A percentile compares a stretch with the other conserved stretches of the same genome.
phyloP scores from a whole-genome alignment of 2,797 vertebrate species.

The Tenualosa thibaudeaui region DNA sequence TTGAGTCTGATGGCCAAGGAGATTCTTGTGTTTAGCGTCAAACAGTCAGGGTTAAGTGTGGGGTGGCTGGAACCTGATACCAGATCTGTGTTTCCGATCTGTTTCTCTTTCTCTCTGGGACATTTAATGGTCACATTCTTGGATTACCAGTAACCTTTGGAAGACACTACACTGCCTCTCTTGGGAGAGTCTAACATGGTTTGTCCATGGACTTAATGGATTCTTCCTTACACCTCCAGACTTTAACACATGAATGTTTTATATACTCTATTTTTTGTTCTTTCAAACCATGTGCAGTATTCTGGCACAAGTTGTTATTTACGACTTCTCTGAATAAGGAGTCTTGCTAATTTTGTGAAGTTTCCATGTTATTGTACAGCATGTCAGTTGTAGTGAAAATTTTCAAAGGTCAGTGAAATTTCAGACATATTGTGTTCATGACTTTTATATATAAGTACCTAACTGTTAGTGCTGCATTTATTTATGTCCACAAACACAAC shows the following conservation, averaged over 20 bases:
- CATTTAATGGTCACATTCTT: constrained; percentile 2
- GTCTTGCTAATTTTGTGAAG: neutral
- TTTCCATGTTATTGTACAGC: neutral
- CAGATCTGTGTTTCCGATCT: constrained; percentile 29
- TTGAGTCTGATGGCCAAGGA: neutral
- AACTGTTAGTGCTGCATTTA: constrained; percentile 7
- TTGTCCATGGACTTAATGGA: neutral
- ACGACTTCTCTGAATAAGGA: neutral
- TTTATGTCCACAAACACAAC: neutral
- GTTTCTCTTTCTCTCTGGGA: constrained; percentile 5
- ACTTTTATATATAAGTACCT: constrained; percentile 8
- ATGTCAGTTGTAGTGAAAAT: constrained; percentile 1
- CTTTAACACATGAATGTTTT: constrained; percentile 12
- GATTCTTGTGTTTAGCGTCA: constrained; percentile 1
- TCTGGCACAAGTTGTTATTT: neutral
- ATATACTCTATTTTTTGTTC: neutral
- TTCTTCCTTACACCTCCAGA: neutral
- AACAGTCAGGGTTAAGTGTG: neutral
- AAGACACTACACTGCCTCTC: neutral
- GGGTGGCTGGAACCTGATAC: constrained; percentile 35
- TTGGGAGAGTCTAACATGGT: neutral
- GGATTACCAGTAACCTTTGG: neutral
- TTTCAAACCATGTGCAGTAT: neutral
- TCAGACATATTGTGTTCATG: neutral
- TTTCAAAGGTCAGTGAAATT: neutral